These are phyloP conservation scores for Manis javanica DNA, from an alignment of 2,797 vertebrate genomes.

Conservation along the genomic window DNA sequence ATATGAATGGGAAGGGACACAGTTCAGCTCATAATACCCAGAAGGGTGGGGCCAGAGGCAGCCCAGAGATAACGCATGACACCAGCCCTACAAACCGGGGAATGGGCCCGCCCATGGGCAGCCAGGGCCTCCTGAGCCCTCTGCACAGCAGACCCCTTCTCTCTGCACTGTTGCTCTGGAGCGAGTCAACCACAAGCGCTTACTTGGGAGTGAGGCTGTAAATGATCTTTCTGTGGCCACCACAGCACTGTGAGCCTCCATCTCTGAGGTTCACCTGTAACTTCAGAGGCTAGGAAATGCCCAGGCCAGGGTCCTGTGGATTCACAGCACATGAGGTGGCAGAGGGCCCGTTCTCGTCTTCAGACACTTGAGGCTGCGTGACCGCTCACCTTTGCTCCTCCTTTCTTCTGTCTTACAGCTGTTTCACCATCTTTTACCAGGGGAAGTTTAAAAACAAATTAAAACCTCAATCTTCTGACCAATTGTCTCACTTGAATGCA, in stretches of 20 bases:
- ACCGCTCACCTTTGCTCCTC: no score
- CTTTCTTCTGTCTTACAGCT: not conserved
- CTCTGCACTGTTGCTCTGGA: not conserved
- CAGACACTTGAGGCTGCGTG: not conserved
- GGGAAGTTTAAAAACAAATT: not conserved
- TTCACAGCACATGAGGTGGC: rapidly evolving
- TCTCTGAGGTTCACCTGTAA: not conserved
- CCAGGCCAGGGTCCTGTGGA: not conserved
- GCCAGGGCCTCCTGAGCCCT: not conserved
- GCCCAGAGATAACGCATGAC: not conserved
- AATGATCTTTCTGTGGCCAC: not conserved
- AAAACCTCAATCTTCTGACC: not conserved
- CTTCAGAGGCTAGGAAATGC: not conserved
- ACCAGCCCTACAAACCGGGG: not conserved
- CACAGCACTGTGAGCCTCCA: not conserved
- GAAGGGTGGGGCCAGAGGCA: not conserved
- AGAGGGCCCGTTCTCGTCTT: not conserved
- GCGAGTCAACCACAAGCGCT: not conserved
- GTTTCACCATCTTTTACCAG: not conserved
- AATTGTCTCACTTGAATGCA: not conserved
- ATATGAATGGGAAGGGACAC: not conserved
- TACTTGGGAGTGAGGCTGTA: not conserved
- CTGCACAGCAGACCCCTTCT: no score
- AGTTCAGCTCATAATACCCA: not conserved
- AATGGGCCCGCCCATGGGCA: rapidly evolving